Percentiles rank a stretch among this genome's conserved stretches.
Evolutionary conservation across 2,113 vertebrate species (phyloP).

Genomic region (Isichthys henryi): DNA sequence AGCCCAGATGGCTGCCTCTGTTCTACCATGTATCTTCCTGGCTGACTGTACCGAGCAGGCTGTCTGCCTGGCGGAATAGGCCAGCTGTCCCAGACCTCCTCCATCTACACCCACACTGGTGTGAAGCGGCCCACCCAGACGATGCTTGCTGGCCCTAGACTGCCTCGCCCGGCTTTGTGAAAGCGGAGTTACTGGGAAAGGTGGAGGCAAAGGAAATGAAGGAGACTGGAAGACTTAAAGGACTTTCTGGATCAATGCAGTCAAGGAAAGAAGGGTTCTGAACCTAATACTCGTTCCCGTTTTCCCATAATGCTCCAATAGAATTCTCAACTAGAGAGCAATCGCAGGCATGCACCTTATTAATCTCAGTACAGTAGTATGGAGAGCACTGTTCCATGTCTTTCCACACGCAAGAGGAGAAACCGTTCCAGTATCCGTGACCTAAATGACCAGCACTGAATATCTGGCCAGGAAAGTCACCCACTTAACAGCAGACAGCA

Average conservation of each 20-base stretch:
- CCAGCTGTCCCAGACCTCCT: not conserved
- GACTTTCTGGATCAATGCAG: not conserved
- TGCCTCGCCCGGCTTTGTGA: not conserved
- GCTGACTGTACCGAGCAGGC: not conserved
- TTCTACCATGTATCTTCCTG: not conserved
- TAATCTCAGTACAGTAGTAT: not conserved
- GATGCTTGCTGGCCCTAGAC: not conserved
- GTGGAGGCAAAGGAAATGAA: not conserved
- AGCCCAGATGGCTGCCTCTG: constrained; percentile 34
- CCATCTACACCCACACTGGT: not conserved
- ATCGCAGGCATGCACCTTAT: not conserved
- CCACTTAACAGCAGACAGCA: not conserved
- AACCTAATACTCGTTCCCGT: not conserved
- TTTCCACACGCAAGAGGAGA: not conserved
- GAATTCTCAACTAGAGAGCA: not conserved
- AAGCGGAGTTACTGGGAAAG: constrained; percentile 34
- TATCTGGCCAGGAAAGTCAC: not conserved
- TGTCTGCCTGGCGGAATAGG: not conserved
- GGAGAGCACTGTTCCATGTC: not conserved
- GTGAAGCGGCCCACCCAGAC: not conserved
- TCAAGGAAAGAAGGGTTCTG: not conserved
- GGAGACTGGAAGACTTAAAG: not conserved
- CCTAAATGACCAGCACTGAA: not conserved
- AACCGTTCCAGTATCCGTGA: not conserved
- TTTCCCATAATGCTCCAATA: not conserved